A percentile compares a stretch with the other conserved stretches of the same genome.
phyloP scores from a whole-genome alignment of 2,797 vertebrate species.

The Xenentodon cancila region DNA sequence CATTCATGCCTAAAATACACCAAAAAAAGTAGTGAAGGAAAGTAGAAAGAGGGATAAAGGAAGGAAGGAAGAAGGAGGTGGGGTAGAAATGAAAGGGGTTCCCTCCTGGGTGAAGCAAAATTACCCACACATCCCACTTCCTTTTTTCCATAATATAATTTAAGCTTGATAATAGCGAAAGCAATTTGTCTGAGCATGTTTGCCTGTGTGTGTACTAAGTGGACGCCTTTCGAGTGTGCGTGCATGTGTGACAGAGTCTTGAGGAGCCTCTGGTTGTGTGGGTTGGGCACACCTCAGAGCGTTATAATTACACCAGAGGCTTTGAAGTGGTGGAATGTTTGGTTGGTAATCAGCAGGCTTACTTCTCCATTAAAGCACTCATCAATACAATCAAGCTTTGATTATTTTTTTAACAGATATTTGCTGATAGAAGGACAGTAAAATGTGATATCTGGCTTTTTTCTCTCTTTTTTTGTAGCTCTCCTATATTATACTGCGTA shows the following conservation, averaged over 20 bases:
- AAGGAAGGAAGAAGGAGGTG: conserved; percentile 32
- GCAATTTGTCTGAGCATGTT: conserved; percentile 80
- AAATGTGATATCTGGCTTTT: no score
- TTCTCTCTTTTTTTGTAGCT: no score
- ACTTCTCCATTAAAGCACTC: conserved; percentile 72
- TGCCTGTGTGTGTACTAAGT: conserved; percentile 28
- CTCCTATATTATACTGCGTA: no score
- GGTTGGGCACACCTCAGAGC: conserved; percentile 81
- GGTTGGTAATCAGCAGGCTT: conserved; percentile 75
- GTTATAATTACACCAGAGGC: conserved; percentile 80
- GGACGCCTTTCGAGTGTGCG: conserved; percentile 6
- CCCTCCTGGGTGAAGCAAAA: conserved; percentile 70
- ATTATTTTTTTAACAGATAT: conserved; percentile 35
- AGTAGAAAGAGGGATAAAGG: conserved; percentile 31
- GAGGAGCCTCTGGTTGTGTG: conserved; percentile 72
- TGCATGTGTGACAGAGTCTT: conserved; percentile 31
- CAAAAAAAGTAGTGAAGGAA: no score
- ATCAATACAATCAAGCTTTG: conserved; percentile 48
- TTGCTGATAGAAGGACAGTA: conserved; percentile 2
- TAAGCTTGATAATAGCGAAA: conserved; percentile 74
- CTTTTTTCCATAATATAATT: conserved; percentile 77
- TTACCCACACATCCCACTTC: conserved; percentile 77
- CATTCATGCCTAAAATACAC: no score
- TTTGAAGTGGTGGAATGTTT: conserved; percentile 84
- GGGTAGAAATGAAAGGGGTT: conserved; percentile 41